Percentiles rank a stretch among this genome's conserved stretches.
These are phyloP conservation scores for Plodia interpunctella DNA, from an alignment of 1,140 invertebrate genomes.

Conservation along the genomic window DNA sequence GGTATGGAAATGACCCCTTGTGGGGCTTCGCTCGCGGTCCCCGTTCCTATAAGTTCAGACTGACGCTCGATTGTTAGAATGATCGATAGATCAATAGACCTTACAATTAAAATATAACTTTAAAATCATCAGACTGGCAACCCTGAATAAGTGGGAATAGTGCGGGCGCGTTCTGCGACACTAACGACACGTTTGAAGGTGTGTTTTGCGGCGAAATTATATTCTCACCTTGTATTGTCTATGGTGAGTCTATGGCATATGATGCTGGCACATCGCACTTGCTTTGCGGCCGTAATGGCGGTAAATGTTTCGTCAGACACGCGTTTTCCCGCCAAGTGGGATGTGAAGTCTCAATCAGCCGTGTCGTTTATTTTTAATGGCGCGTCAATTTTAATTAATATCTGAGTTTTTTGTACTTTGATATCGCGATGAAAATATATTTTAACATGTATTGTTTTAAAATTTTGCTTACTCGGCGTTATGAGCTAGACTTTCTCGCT, in stretches of 20 bases:
- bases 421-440: too few species aligned
- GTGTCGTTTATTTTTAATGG: background rate
- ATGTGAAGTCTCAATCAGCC: background rate
- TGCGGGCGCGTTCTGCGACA: background rate
- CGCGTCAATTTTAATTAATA: background rate
- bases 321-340: background rate
- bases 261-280: constrained; percentile 2
- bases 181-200: constrained; percentile 2
- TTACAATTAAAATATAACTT: too few species aligned
- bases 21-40: too few species aligned
- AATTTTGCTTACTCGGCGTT: too few species aligned
- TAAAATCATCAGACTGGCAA: too few species aligned
- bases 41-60: too few species aligned
- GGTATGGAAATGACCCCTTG: too few species aligned
- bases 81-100: too few species aligned
- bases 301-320: background rate
- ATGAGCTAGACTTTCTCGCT: too few species aligned
- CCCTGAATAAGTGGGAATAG: background rate
- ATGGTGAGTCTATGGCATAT: background rate
- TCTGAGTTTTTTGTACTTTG: too few species aligned
- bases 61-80: too few species aligned
- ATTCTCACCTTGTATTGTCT: constrained; percentile 7
- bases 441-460: too few species aligned
- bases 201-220: constrained; percentile 5
- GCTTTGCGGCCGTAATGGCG: background rate